phyloP scores from a whole-genome alignment of 2,113 vertebrate genomes.

The Nettapus auritus region DNA sequence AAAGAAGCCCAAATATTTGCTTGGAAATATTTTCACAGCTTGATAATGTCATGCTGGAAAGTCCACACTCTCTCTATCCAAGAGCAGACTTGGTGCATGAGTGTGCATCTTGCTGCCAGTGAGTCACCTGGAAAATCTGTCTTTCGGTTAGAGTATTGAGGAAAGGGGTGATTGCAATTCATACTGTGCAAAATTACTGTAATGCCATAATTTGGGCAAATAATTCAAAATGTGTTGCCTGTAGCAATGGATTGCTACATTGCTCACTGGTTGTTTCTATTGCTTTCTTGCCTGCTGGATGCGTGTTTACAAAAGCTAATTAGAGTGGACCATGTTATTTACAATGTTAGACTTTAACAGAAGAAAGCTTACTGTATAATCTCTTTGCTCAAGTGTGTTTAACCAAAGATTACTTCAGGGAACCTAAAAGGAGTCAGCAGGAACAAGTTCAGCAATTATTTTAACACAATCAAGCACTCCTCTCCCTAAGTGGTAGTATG shows the following conservation, averaged over 20 bases:
- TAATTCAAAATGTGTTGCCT: background rate
- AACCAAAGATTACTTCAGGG: background rate
- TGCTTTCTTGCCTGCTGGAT: slow-evolving; percentile 7
- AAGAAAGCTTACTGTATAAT: slow-evolving; percentile 31
- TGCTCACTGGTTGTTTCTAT: background rate
- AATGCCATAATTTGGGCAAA: background rate
- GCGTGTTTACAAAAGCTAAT: slow-evolving; percentile 32
- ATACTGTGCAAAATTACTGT: background rate
- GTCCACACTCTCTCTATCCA: background rate
- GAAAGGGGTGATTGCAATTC: background rate
- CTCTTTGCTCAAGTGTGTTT: background rate
- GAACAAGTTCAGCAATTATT: slow-evolving; percentile 6
- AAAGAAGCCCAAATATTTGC: slow-evolving; percentile 20
- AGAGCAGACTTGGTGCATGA: background rate
- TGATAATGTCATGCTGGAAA: background rate
- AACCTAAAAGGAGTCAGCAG: background rate
- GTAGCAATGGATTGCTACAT: background rate
- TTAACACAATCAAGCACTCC: background rate
- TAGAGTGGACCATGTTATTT: slow-evolving; percentile 43
- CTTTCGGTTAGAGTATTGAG: background rate
- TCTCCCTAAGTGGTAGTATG: background rate
- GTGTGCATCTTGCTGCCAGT: background rate
- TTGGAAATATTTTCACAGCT: slow-evolving; percentile 22
- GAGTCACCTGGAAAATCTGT: slow-evolving; percentile 33
- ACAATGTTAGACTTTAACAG: background rate